Percentiles rank a stretch among this genome's conserved stretches.
Conservation (phyloP, 2,888 invertebrate genomes). For the Abrostola triplasia region DNA sequence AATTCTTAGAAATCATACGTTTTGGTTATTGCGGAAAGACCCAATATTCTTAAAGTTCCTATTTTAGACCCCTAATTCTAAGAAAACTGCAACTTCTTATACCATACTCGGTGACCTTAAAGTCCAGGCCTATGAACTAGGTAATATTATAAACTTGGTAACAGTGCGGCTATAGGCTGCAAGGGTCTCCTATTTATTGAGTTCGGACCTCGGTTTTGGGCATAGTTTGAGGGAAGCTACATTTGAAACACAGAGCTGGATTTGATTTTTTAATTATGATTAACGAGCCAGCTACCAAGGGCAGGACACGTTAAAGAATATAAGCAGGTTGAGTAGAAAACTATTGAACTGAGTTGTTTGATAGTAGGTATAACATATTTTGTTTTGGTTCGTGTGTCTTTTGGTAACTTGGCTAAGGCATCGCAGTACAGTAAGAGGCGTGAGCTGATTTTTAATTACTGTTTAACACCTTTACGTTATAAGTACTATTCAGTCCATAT, state of each 20-base stretch:
- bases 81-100: too few relatives aligned
- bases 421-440: conserved; percentile 17
- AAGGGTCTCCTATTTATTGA: too few relatives aligned
- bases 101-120: too few relatives aligned
- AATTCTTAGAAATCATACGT: conserved; percentile 24
- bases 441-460: conserved; percentile 26
- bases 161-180: too few relatives aligned
- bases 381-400: conserved; percentile 8
- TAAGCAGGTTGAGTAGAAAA: too few relatives aligned
- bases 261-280: too few relatives aligned
- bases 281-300: neutral
- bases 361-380: neutral
- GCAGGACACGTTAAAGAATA: neutral
- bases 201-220: too few relatives aligned
- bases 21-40: conserved; percentile 9
- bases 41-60: neutral
- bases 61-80: too few relatives aligned
- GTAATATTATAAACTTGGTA: too few relatives aligned
- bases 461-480: conserved; percentile 6
- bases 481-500: conserved; percentile 8
- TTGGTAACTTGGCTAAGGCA: conserved; percentile 21
- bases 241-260: too few relatives aligned
- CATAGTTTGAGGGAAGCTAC: too few relatives aligned
- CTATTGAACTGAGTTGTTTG: neutral
- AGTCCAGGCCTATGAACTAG: too few relatives aligned